These are phyloP conservation scores for Lophius piscatorius DNA, from an alignment of 2,113 vertebrate genomes.

Conservation along the genomic window DNA sequence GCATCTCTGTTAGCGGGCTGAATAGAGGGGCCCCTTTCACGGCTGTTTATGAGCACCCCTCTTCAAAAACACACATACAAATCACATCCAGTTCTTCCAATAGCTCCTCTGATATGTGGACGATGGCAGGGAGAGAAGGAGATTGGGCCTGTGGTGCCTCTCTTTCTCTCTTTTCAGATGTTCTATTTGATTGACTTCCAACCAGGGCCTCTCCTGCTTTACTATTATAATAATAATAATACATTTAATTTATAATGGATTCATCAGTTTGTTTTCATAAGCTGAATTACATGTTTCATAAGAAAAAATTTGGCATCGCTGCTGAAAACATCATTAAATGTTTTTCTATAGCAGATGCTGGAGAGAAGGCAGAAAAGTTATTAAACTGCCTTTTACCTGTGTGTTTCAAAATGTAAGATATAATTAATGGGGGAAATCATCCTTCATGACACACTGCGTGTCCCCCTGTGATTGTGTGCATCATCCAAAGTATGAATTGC, in stretches of 20 bases:
- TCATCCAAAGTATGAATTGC: no score
- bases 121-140: conserved; percentile 27
- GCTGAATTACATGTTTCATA: conserved; percentile 34
- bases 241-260: no score
- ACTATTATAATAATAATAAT: no score
- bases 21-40: conserved; percentile 80
- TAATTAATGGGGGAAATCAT: neutral
- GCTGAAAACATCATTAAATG: conserved; percentile 43
- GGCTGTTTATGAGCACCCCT: conserved; percentile 79
- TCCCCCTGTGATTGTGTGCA: no score
- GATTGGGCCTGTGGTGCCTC: conserved; percentile 26
- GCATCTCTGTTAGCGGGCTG: conserved; percentile 70
- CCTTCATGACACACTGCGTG: neutral
- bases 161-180: conserved; percentile 33
- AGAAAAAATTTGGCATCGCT: conserved; percentile 3
- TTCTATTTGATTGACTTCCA: conserved; percentile 50
- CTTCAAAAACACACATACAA: conserved; percentile 81
- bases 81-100: conserved; percentile 75
- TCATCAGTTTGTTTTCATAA: conserved; percentile 35
- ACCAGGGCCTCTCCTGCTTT: conserved; percentile 25
- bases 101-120: conserved; percentile 56
- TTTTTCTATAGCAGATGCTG: conserved; percentile 18
- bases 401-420: conserved; percentile 4
- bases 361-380: conserved; percentile 20
- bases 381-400: conserved; percentile 2